Conservation (phyloP, 2,113 vertebrate genomes). For the Origma solitaria region DNA sequence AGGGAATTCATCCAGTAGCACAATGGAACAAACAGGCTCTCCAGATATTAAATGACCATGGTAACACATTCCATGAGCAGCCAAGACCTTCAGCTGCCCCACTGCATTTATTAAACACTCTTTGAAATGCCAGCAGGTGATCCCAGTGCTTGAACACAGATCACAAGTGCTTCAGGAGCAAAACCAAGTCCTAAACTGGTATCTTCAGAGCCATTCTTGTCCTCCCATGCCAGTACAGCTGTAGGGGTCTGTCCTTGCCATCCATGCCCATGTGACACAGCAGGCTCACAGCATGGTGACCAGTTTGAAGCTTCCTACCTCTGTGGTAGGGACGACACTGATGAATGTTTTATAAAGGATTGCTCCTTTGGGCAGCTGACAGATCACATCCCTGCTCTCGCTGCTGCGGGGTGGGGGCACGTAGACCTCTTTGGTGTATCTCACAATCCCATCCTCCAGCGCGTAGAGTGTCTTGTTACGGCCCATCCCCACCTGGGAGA, state of each 20-base stretch:
- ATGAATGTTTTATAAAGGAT: conserved; percentile 96
- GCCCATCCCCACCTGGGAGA: conserved; percentile 86
- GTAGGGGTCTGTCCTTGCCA: background rate
- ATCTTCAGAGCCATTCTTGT: background rate
- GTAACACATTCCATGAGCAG: background rate
- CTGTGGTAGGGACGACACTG: conserved; percentile 79
- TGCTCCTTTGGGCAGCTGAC: conserved; percentile 80
- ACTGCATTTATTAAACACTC: background rate
- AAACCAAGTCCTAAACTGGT: background rate
- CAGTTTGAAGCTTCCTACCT: conserved; percentile 86
- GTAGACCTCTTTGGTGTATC: conserved; percentile 91
- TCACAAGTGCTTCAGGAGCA: background rate
- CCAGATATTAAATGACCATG: background rate
- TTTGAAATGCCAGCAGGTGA: background rate
- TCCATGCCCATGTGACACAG: rapidly evolving
- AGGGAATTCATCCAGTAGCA: background rate
- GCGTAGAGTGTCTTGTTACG: conserved; percentile 86
- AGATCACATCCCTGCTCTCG: conserved; percentile 73
- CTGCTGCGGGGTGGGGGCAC: conserved; percentile 76
- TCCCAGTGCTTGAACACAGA: background rate
- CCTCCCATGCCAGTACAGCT: background rate
- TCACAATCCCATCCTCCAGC: conserved; percentile 87
- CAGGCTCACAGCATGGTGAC: conserved; percentile 82
- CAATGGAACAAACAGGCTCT: background rate
- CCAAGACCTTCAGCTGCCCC: background rate